Conservation (phyloP, 2,888 invertebrate species). For the Platycnemis pennipes region DNA sequence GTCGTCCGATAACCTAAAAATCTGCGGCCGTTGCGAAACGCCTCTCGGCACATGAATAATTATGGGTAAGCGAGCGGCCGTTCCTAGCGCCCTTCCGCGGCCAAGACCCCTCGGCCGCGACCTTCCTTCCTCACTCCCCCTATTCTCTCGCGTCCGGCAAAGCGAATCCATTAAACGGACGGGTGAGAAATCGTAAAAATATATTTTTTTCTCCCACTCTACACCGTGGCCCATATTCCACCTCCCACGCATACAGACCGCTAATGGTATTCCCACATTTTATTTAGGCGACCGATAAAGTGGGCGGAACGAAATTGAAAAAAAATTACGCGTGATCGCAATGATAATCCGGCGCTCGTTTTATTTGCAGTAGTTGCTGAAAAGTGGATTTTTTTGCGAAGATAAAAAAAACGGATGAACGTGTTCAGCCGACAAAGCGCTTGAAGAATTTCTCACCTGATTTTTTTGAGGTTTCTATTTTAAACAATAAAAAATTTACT, state of each 20-base stretch:
- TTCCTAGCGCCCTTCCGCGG: conserved; percentile 22
- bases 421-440: too few relatives aligned
- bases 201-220: neutral
- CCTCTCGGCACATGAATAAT: neutral
- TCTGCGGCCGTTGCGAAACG: conserved; percentile 19
- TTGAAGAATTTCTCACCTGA: too few relatives aligned
- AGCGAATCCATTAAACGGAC: conserved; percentile 11
- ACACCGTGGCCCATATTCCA: conserved; percentile 6
- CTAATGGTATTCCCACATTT: neutral
- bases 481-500: too few relatives aligned
- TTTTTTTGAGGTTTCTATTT: too few relatives aligned
- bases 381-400: too few relatives aligned
- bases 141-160: neutral
- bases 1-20: conserved; percentile 12
- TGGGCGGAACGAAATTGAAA: conserved; percentile 3
- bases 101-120: conserved; percentile 28
- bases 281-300: neutral
- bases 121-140: too few relatives aligned
- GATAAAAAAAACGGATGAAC: too few relatives aligned
- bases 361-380: neutral
- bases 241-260: neutral
- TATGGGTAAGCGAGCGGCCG: neutral
- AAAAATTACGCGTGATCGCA: neutral
- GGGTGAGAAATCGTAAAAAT: neutral
- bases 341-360: neutral